Base-by-base conservation (phyloP, 2,113 vertebrate species). In the Blennius ocellaris region DNA sequence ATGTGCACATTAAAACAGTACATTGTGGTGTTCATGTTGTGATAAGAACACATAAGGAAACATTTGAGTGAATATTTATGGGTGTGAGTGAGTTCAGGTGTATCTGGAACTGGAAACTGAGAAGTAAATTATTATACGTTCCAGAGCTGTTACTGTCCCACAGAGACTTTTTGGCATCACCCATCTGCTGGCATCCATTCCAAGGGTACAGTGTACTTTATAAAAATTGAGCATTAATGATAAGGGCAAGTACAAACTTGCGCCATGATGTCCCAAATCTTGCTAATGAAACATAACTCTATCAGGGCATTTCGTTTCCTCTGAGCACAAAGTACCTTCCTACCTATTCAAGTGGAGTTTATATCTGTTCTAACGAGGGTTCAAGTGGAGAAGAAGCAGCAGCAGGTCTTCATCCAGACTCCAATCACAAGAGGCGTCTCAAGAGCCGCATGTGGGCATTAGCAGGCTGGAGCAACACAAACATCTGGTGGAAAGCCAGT, bases 261-360 rank as follows among this genome's bases (percentile, higher is more conserved):
- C 10, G 70, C 67, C 52, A 21, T 79, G 76, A 69, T 66, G 55
- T 58, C 48, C 47, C 21, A 30, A 47, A 30, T 47, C 14, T 49
- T 47, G 57, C 54, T 61, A 63, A 40, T 76, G 44, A 72, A 64
- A 69, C 58, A 80, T 60, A 45, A 73, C 72, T 62, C 67, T 68
- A 43, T 80, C 64, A 65, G 5, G 14, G 11, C 0, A 15, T 76
- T 71, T 73, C 79, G 59, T 69, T 73, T 76, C 51, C 50, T 17
- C 53, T n/a, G 7, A 76, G 71, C 48, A 30, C 67, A 54, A 67
- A 69, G 40, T 47, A 59, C 58, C 41, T 48, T 69, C 52, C 73
- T 63, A 73, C 73, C 77, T 80, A 73, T 76, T 80, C 63, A 47
- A 71, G 72, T 11, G 43, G 37, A 58, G 45, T 72, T 68, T 72